phyloP scores from a whole-genome alignment of 2,113 vertebrate species.

The Hassar affinis region DNA sequence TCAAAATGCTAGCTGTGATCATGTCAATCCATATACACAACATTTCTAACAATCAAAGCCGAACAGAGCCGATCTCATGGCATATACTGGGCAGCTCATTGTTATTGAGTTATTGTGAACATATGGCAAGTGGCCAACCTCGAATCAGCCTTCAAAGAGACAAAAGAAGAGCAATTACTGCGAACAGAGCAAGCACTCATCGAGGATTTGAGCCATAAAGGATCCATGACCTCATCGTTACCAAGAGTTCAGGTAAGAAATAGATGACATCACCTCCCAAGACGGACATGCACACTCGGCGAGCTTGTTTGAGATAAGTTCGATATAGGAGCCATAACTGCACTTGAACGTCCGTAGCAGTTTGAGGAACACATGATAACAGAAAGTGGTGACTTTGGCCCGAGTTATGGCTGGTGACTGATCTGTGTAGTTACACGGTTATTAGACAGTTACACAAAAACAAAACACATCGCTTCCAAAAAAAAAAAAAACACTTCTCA shows the following conservation, averaged over 20 bases:
- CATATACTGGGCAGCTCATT: slow-evolving; percentile 1
- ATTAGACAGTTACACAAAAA: too few relatives aligned
- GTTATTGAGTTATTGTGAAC: slow-evolving; percentile 42
- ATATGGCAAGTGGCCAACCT: slow-evolving; percentile 54
- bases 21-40: background rate
- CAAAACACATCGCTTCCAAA: too few relatives aligned
- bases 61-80: slow-evolving; percentile 9
- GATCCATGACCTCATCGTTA: slow-evolving; percentile 48
- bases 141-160: slow-evolving; percentile 42
- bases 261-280: slow-evolving; percentile 11
- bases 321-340: background rate
- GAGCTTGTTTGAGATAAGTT: background rate
- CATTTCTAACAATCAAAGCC: background rate
- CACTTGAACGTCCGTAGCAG: background rate
- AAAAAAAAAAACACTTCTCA: too few relatives aligned
- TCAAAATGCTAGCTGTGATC: background rate
- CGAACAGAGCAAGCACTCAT: slow-evolving; percentile 44
- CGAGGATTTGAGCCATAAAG: slow-evolving; percentile 43
- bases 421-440: too few relatives aligned
- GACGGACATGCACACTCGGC: background rate
- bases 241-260: slow-evolving; percentile 41
- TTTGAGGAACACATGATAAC: background rate
- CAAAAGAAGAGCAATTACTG: slow-evolving; percentile 57
- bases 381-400: background rate
- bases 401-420: background rate